Evolutionary conservation across 2,113 vertebrate genomes (phyloP).

Genomic region (Dipodomys merriami): DNA sequence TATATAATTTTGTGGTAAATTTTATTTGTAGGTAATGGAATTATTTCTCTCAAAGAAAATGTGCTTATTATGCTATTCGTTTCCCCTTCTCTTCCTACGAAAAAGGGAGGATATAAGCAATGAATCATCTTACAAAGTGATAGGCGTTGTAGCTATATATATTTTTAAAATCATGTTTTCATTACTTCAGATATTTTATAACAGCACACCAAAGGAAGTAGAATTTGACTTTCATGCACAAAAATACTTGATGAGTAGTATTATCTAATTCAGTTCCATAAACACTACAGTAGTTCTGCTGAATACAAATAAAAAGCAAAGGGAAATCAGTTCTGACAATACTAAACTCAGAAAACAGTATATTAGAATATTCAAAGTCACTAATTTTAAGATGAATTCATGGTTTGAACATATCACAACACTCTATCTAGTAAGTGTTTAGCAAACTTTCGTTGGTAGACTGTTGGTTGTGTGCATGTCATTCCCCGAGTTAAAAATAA

Average conservation of each 20-base stretch:
- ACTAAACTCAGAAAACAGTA: not conserved
- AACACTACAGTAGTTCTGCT: not conserved
- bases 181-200: not conserved
- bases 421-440: not conserved
- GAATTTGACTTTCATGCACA: constrained; percentile 4
- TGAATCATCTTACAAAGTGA: constrained; percentile 26
- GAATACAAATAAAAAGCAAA: constrained; percentile 15
- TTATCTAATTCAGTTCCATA: constrained; percentile 5
- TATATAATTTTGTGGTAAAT: constrained; percentile 65
- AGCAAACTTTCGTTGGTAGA: not conserved
- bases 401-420: not conserved
- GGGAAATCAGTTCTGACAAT: not conserved
- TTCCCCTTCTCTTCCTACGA: not conserved
- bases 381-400: not conserved
- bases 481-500: not conserved
- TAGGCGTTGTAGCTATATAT: not conserved
- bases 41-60: constrained; percentile 54
- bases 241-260: constrained; percentile 15
- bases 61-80: constrained; percentile 41
- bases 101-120: not conserved
- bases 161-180: constrained; percentile 42
- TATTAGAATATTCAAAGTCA: not conserved
- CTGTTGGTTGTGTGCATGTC: not conserved
- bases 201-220: not conserved
- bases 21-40: constrained; percentile 63